These are phyloP conservation scores for Helicoverpa assulta DNA, from an alignment of 2,888 invertebrate species.

Conservation along the genomic window DNA sequence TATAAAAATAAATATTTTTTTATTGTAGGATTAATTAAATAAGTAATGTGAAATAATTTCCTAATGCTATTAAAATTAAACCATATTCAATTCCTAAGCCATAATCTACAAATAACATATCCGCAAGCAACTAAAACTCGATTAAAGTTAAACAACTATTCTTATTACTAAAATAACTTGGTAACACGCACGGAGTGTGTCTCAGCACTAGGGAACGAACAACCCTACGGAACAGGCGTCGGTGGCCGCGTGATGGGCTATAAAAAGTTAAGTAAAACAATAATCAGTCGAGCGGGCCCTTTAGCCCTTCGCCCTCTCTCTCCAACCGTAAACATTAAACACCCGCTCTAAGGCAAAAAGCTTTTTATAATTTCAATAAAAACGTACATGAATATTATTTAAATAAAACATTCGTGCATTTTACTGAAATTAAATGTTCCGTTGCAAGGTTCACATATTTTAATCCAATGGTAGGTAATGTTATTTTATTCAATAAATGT, in stretches of 20 bases:
- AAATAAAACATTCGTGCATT: conserved; percentile 31
- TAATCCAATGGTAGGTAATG: neutral
- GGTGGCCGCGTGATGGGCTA: conserved; percentile 68
- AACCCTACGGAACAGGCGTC: conserved; percentile 62
- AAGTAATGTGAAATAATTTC: no score
- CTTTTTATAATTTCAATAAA: conserved; percentile 59
- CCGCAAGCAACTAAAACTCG: conserved; percentile 34
- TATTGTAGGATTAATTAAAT: no score
- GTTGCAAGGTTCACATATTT: conserved; percentile 5
- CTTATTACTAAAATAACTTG: conserved; percentile 36
- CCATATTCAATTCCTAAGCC: conserved; percentile 12
- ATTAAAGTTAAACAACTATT: conserved; percentile 35
- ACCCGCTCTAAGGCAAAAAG: conserved; percentile 62
- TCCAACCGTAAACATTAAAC: conserved; percentile 70
- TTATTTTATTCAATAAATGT: conserved; percentile 12
- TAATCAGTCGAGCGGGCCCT: conserved; percentile 78
- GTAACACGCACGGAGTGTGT: conserved; percentile 40
- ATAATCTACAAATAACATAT: conserved; percentile 37
- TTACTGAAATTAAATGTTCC: conserved; percentile 26
- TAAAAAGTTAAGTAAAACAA: conserved; percentile 86
- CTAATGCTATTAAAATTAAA: conserved; percentile 16
- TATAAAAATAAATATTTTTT: no score
- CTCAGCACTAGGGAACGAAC: conserved; percentile 49
- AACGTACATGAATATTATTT: conserved; percentile 47
- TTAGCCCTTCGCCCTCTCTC: conserved; percentile 63